Conservation (phyloP, 2,113 vertebrate genomes). For the Heterocephalus glaber region DNA sequence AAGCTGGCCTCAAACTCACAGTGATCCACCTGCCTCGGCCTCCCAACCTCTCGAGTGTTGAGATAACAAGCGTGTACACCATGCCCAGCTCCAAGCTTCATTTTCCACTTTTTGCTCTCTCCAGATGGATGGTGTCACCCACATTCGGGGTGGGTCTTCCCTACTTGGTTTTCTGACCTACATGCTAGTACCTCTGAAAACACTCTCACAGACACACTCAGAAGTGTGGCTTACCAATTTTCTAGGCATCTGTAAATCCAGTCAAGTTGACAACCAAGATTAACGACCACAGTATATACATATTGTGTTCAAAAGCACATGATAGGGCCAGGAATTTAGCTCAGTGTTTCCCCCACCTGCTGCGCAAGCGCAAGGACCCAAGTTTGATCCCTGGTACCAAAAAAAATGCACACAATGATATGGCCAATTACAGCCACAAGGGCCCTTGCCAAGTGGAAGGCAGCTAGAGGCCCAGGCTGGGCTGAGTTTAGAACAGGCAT, state of each 20-base stretch:
- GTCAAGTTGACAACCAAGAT: neutral
- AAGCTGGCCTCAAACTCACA: neutral
- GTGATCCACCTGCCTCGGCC: neutral
- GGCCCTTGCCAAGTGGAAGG: neutral
- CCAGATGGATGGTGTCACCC: neutral
- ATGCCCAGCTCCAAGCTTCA: neutral
- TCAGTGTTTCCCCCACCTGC: too few species aligned
- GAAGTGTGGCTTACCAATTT: neutral
- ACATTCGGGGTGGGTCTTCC: neutral
- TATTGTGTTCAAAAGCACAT: neutral
- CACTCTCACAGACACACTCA: neutral
- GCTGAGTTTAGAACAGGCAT: neutral
- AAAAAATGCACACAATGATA: too few species aligned
- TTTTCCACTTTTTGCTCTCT: neutral
- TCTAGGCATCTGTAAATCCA: neutral
- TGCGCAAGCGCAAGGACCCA: too few species aligned
- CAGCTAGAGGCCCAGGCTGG: neutral
- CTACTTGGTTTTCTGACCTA: neutral
- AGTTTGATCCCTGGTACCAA: too few species aligned
- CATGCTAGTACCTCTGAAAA: neutral
- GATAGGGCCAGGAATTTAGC: too few species aligned
- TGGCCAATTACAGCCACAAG: neutral
- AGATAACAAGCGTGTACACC: neutral
- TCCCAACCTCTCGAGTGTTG: neutral
- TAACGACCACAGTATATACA: neutral